A percentile compares a stretch with the other conserved stretches of the same genome.
Conservation (phyloP, 1,140 invertebrate genomes). For the Saxidomus purpurata region DNA sequence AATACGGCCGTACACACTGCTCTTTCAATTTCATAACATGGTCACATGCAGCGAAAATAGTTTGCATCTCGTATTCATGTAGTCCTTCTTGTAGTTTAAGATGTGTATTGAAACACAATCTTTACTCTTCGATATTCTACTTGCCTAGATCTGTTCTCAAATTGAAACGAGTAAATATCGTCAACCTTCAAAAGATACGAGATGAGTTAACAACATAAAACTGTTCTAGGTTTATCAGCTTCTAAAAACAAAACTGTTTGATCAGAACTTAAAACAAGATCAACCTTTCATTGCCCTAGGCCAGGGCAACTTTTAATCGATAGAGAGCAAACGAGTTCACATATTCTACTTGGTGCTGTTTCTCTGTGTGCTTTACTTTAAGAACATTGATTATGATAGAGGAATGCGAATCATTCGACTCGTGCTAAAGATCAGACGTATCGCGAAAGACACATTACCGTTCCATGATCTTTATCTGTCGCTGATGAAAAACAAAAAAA, state of each 20-base stretch:
- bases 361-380: neutral
- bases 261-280: neutral
- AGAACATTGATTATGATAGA: neutral
- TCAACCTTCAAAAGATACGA: neutral
- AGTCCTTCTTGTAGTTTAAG: neutral
- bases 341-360: neutral
- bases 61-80: neutral
- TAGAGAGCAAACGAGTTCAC: neutral
- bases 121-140: neutral
- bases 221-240: neutral
- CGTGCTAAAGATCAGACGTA: neutral
- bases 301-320: neutral
- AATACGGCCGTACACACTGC: no score
- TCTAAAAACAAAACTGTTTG: neutral
- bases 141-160: neutral
- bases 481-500: neutral
- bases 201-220: neutral
- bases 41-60: neutral
- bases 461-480: neutral
- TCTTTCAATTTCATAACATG: neutral
- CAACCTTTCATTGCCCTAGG: neutral
- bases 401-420: neutral
- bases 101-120: neutral
- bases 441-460: neutral
- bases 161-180: neutral